Evolutionary conservation across 2,888 invertebrate species (phyloP).

Genomic region (Tipula vernalis): DNA sequence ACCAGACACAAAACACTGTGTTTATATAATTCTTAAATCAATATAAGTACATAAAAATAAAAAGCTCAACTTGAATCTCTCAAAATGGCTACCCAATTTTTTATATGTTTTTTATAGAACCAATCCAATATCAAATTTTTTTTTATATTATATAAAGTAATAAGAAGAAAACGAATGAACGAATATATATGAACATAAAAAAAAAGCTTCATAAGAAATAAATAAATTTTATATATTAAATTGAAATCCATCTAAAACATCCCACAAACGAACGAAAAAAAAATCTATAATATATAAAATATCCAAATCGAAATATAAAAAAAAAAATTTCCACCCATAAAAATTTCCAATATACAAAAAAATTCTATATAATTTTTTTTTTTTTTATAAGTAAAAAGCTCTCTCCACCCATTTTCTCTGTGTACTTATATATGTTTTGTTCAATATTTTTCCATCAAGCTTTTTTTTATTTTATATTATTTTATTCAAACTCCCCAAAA

Average conservation of each 20-base stretch:
- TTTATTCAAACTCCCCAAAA: background rate
- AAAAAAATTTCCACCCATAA: slow-evolving; percentile 6
- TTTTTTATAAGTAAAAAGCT: background rate
- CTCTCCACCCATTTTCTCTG: slow-evolving; percentile 8
- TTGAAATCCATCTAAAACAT: slow-evolving; percentile 10
- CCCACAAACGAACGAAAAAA: background rate
- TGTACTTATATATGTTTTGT: background rate
- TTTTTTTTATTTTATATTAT: background rate
- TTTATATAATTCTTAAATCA: background rate
- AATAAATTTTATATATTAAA: background rate
- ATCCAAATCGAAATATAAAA: slow-evolving; percentile 1
- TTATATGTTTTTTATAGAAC: background rate
- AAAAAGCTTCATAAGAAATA: slow-evolving; percentile 7
- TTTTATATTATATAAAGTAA: background rate
- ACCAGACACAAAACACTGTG: background rate
- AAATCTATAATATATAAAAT: slow-evolving; percentile 6
- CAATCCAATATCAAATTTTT: background rate
- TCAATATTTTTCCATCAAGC: background rate
- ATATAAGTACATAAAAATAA: background rate
- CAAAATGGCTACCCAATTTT: slow-evolving; percentile 7
- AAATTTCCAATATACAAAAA: slow-evolving; percentile 9
- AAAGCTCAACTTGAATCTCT: background rate
- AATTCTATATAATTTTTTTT: background rate
- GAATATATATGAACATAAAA: background rate
- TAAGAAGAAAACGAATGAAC: background rate